A percentile compares a stretch with the other conserved stretches of the same genome.
Conservation (phyloP, 2,797 vertebrate species). For the Hirundo rustica region DNA sequence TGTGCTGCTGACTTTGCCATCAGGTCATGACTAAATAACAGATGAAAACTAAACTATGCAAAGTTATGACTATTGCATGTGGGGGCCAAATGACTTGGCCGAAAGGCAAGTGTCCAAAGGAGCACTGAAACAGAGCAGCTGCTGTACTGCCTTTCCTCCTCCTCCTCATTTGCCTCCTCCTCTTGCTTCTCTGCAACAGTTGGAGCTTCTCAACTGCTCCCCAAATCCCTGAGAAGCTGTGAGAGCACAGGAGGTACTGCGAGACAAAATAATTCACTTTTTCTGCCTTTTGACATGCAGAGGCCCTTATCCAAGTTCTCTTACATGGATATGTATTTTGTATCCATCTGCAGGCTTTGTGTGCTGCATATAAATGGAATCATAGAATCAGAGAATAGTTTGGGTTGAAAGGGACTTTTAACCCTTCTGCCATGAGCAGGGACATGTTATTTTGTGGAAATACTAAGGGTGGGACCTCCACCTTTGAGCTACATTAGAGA, state of each 20-base stretch:
- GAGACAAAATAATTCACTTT: background rate
- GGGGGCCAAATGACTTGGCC: background rate
- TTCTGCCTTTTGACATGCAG: background rate
- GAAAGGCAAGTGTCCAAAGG: background rate
- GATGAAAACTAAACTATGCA: constrained; percentile 1
- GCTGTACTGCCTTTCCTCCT: background rate
- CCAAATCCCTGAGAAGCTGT: background rate
- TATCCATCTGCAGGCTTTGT: background rate
- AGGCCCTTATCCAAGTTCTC: background rate
- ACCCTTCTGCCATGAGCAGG: background rate
- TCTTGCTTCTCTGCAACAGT: background rate
- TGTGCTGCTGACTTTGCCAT: background rate
- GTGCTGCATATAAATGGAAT: background rate
- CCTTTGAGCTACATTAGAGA: background rate
- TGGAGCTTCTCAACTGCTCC: background rate
- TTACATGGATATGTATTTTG: background rate
- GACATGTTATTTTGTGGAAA: background rate
- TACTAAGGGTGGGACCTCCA: background rate
- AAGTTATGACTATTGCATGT: background rate
- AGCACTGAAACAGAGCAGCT: constrained; percentile 19
- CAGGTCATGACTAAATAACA: background rate
- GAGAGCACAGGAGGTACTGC: background rate
- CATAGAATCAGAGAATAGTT: background rate
- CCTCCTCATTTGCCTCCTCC: background rate
- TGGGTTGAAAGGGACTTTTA: background rate